A percentile compares a stretch with the other conserved stretches of the same genome.
phyloP scores from a whole-genome alignment of 2,797 vertebrate species.

The Anas bernieri region DNA sequence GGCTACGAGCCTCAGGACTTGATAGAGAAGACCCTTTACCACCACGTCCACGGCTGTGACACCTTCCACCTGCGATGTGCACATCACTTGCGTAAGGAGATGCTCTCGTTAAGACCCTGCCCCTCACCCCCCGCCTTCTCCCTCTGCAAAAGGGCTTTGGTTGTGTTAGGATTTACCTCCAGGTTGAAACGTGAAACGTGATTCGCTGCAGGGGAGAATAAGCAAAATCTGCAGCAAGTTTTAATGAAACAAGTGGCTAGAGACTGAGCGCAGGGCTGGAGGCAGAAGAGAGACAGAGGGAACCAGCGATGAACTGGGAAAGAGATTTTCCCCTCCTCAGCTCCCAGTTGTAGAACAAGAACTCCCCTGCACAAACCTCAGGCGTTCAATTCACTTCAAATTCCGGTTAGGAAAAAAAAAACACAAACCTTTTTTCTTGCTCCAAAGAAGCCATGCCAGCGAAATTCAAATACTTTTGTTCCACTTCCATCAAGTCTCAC shows the following conservation, averaged over 20 bases:
- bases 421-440: not conserved
- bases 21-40: constrained; percentile 98
- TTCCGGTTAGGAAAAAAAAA: not conserved
- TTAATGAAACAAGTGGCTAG: not conserved
- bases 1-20: constrained; percentile 98
- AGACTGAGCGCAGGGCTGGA: not conserved
- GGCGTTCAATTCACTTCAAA: not conserved
- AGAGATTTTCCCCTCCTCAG: not conserved
- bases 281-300: not conserved
- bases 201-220: not conserved
- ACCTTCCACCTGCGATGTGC: constrained; percentile 96
- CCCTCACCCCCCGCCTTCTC: not conserved
- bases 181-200: not conserved
- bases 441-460: not conserved
- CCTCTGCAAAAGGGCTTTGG: not conserved
- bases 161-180: not conserved
- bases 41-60: constrained; percentile 97
- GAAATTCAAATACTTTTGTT: not conserved
- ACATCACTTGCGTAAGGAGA: constrained; percentile 93
- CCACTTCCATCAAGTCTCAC: not conserved
- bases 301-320: not conserved
- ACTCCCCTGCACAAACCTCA: not conserved
- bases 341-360: not conserved
- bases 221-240: not conserved
- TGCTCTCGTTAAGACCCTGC: not conserved